Evolutionary conservation across 1,140 invertebrate species (phyloP), one percentile per base, ranked within the genome.

Genomic region (Camponotus floridanus): DNA sequence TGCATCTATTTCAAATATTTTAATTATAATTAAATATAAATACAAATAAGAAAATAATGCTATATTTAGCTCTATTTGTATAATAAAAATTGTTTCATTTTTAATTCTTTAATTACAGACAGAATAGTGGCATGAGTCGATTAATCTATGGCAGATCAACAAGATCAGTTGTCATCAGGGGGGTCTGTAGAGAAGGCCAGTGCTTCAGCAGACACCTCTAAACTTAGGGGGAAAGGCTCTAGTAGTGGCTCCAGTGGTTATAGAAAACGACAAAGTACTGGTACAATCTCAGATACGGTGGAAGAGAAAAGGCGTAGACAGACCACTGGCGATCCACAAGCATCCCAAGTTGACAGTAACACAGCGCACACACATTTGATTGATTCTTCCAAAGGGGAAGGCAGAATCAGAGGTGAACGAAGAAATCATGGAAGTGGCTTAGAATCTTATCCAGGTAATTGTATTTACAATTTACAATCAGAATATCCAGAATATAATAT

Each of bases 81-180:
- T 68, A 8, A 57, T 64, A 55, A 26, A 21, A 21, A 18, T 62
- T 67, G 33, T 45, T 26, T 7, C 39, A 7, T 86, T 83, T 1
- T 26, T 55, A 78, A 7, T 86, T 83, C 48, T 80, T 88, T 80
- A 48, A 61, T 94, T 94, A 26, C 91, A 95, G 95, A 94, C 92
- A 95, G 94, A 94, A 95, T 95, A 95, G 95, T 95, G 95, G 94
- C 94, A 95, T 95, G 95, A 94, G 94, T 95, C 94, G 94, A 95
- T 95, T 95, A 95, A 95, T 95, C 95, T 95, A 95, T 95, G 95
- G 95, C 95, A 95, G 95, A 95, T 95, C 94, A 95, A 95, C 95
- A 95, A 95, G 95, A 95, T 95, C 95, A 95, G 92, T 95, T 90
- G 93, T 95, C 91, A 93, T 94, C 94, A 93, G 95, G 95, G 95